Percentiles rank a stretch among this genome's conserved stretches.
Conservation (phyloP, 1,140 invertebrate genomes). For the Lepidotrigona ventralis region DNA sequence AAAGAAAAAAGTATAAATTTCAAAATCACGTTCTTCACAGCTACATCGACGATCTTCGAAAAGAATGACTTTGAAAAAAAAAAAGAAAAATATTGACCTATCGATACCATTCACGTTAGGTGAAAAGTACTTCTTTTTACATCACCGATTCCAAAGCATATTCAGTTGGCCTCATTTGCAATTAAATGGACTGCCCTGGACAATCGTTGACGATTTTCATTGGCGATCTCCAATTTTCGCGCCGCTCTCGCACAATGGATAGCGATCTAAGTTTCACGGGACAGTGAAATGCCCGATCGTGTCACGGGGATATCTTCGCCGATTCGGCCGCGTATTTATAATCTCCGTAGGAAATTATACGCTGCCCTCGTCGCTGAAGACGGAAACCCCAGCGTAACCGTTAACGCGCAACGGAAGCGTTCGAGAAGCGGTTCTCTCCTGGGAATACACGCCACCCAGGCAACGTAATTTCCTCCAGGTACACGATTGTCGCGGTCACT, state of each 20-base stretch:
- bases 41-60: too few species aligned
- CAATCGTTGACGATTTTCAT: neutral
- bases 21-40: too few species aligned
- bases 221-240: constrained; percentile 29
- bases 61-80: too few species aligned
- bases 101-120: too few species aligned
- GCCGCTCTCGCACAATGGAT: neutral
- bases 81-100: too few species aligned
- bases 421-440: constrained; percentile 7
- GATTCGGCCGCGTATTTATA: constrained; percentile 23
- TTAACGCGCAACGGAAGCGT: constrained; percentile 30
- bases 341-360: constrained; percentile 36
- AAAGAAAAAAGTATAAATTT: too few species aligned
- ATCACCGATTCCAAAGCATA: too few species aligned
- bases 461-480: constrained; percentile 12
- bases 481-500: neutral
- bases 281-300: constrained; percentile 25
- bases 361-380: constrained; percentile 7
- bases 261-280: constrained; percentile 34
- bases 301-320: constrained; percentile 9
- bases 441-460: neutral
- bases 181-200: too few species aligned
- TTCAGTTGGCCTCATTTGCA: too few species aligned
- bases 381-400: constrained; percentile 20
- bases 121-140: too few species aligned